Evolutionary conservation across 1,140 invertebrate genomes (phyloP), one percentile per base, ranked within the genome.

Genomic region (Contarinia nasturtii): DNA sequence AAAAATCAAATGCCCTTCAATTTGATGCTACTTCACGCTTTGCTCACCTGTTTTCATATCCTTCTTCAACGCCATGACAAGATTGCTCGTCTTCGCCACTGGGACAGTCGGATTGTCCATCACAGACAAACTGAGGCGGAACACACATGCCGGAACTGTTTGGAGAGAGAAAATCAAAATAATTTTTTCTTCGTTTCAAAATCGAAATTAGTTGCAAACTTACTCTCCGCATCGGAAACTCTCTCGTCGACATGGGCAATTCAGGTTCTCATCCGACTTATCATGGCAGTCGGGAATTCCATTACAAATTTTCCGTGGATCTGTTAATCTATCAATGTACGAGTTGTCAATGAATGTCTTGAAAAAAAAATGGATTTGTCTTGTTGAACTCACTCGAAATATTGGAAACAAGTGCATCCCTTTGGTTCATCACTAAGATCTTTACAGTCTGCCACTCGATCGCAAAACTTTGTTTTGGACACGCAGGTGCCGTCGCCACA

Each of bases 241-340:
- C 7, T 57, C 53, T 1, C 59, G 59, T 12, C 64, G 71, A 58
- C 81, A 83, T 15, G 66, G 62, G 53, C 83, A 86, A 7, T 68
- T 57, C 1, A 72, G 72, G 48, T 74, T 70, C 61, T 91, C 87
- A 58, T 91, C 87, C 22, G 71, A 75, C 54, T 80, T 78, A 57
- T 90, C 86, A 40, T 68, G 66, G 56, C 88, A 92, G 57, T 90
- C 76, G 20, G 79, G 64, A 5, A 77, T 67, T 10, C 82, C 81
- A 61, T 91, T 82, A 58, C 88, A 91, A 22, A 87, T 63, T 47
- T 71, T 71, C n/a, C n/a, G n/a, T n/a, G n/a, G n/a, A n/a, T n/a
- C n/a, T n/a, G n/a, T n/a, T n/a, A n/a, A n/a, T n/a, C 4, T 69
- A 63, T 7, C 78, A 76, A 50, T 69, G 59, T 0, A 77, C 76